Conservation (phyloP, 2,797 vertebrate species). For the Hippoglossus hippoglossus region DNA sequence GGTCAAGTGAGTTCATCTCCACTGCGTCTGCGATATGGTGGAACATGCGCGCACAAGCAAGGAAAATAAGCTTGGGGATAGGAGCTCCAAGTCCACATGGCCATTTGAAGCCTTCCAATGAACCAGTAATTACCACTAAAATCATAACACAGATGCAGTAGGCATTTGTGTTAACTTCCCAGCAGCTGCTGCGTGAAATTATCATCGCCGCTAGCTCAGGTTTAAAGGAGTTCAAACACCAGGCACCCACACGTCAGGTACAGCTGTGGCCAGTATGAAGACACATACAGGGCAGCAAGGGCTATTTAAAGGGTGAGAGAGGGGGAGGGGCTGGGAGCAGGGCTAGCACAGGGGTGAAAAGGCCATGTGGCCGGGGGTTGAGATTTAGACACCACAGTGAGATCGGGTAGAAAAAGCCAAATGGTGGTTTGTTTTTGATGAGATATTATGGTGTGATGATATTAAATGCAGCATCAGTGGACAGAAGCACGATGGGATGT, state of each 20-base stretch:
- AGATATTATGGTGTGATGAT: not conserved
- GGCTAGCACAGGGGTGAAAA: too few species aligned
- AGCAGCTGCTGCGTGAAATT: conserved; percentile 47
- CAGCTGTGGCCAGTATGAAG: conserved; percentile 11
- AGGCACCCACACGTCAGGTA: conserved; percentile 20
- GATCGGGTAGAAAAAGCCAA: too few species aligned
- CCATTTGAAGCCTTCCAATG: conserved; percentile 61
- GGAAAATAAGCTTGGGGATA: conserved; percentile 59
- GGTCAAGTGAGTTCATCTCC: conserved; percentile 65
- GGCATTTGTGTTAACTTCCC: conserved; percentile 44
- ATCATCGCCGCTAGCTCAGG: conserved; percentile 15
- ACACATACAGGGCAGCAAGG: not conserved
- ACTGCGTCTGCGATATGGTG: conserved; percentile 50
- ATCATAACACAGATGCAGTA: conserved; percentile 71
- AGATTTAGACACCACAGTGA: too few species aligned
- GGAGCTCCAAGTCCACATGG: conserved; percentile 45
- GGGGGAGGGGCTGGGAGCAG: too few species aligned
- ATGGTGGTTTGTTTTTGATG: not conserved
- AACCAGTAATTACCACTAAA: conserved; percentile 59
- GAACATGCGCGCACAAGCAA: conserved; percentile 40
- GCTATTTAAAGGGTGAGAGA: too few species aligned
- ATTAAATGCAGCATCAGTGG: too few species aligned
- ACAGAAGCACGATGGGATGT: not conserved
- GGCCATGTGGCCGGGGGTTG: too few species aligned
- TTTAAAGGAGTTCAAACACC: conserved; percentile 22